Conservation (phyloP, 2,113 vertebrate genomes). For the Redunca redunca region DNA sequence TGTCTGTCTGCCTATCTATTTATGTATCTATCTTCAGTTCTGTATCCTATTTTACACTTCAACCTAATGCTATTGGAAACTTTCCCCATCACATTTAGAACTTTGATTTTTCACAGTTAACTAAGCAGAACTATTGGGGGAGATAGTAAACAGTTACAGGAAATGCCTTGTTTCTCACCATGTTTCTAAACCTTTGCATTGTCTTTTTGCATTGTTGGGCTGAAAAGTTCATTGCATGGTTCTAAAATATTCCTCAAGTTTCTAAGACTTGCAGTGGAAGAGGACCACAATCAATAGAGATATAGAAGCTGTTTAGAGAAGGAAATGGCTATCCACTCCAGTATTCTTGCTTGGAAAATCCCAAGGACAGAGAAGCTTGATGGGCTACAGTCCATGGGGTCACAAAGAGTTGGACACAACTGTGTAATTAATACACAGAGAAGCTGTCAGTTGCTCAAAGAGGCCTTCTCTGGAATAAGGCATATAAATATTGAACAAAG, state of each 20-base stretch:
- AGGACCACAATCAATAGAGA: neutral
- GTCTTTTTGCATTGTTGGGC: neutral
- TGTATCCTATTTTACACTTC: neutral
- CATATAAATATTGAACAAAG: neutral
- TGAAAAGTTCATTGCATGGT: slow-evolving; percentile 36
- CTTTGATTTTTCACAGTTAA: neutral
- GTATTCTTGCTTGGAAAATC: neutral
- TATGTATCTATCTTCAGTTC: neutral
- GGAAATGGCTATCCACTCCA: neutral
- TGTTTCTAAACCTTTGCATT: neutral
- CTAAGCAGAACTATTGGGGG: neutral
- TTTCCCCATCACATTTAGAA: neutral
- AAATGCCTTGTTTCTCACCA: neutral
- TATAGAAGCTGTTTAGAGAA: neutral
- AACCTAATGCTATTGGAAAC: neutral
- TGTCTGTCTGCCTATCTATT: neutral
- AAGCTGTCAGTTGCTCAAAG: neutral
- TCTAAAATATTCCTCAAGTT: slow-evolving; percentile 29
- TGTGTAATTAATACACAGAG: neutral
- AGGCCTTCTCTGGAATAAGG: neutral
- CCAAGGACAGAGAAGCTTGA: neutral
- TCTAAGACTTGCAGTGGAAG: neutral
- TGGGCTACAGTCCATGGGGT: neutral
- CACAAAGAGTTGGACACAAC: neutral
- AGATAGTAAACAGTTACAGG: neutral